Conservation (phyloP, 2,113 vertebrate genomes). For the Danio rerio region DNA sequence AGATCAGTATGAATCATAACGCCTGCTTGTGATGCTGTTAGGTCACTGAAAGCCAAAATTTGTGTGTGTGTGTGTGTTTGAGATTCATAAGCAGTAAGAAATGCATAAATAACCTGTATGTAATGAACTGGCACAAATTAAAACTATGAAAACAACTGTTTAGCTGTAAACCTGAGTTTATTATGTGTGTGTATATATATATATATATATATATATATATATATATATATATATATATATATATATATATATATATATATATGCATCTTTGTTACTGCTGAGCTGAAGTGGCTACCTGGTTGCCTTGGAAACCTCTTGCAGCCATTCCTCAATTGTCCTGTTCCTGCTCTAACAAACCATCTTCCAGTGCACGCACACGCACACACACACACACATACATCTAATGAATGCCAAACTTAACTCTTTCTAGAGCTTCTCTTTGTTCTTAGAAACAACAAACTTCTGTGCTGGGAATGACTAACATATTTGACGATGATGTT, state of each 20-base stretch:
- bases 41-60: constrained; percentile 6
- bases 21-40: constrained; percentile 24
- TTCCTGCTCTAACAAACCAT: constrained; percentile 36
- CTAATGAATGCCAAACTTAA: constrained; percentile 39
- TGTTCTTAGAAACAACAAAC: not conserved
- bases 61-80: not conserved
- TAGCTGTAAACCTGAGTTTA: not conserved
- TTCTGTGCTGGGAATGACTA: no score
- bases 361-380: not conserved
- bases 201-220: constrained; percentile 3
- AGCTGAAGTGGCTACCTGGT: constrained; percentile 16
- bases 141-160: not conserved
- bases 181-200: no score
- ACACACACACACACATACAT: constrained; percentile 11
- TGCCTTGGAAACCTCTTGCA: constrained; percentile 35
- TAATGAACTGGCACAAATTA: constrained; percentile 7
- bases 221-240: constrained; percentile 2
- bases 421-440: constrained; percentile 42
- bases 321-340: constrained; percentile 44
- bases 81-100: not conserved
- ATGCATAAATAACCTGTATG: constrained; percentile 12
- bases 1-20: constrained; percentile 46
- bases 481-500: no score
- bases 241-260: constrained; percentile 7
- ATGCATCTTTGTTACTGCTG: not conserved